These are phyloP conservation scores for Syngnathoides biaculeatus DNA, from an alignment of 2,113 vertebrate genomes.

Conservation along the genomic window DNA sequence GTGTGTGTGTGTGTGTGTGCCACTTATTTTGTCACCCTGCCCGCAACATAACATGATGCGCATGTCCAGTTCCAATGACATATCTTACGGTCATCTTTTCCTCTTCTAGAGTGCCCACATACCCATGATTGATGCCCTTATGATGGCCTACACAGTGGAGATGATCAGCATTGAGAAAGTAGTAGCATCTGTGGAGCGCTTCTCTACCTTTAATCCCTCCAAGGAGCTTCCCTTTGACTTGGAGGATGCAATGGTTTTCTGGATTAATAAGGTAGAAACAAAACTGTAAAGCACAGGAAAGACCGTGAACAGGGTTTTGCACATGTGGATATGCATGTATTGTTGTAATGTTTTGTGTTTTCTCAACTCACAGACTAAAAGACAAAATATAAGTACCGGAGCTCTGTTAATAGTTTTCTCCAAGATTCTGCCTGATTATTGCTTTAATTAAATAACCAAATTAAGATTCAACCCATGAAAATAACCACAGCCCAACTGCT, in stretches of 20 bases:
- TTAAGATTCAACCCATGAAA: no score
- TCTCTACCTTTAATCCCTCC: constrained; percentile 96
- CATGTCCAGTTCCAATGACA: constrained; percentile 3
- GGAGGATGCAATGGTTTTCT: constrained; percentile 98
- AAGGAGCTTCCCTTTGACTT: constrained; percentile 97
- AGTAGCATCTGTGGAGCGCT: constrained; percentile 91
- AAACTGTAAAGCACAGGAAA: not conserved
- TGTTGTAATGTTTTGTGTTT: not conserved
- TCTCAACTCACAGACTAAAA: no score
- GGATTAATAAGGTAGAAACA: constrained; percentile 92
- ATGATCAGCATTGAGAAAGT: constrained; percentile 99
- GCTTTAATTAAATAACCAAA: no score
- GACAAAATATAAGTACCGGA: no score
- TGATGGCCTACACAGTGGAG: constrained; percentile 98
- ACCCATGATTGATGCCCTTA: constrained; percentile 95
- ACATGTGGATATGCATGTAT: no score
- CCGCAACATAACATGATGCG: constrained; percentile 28
- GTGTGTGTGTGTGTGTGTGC: no score
- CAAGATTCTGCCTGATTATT: no score
- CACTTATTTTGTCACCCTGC: not conserved
- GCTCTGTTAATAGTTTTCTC: no score
- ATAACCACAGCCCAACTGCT: no score
- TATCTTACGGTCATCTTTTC: constrained; percentile 7
- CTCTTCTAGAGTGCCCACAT: constrained; percentile 86
- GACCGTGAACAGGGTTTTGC: not conserved